Evolutionary conservation across 2,797 vertebrate species (phyloP).

Genomic region (Erethizon dorsatum): DNA sequence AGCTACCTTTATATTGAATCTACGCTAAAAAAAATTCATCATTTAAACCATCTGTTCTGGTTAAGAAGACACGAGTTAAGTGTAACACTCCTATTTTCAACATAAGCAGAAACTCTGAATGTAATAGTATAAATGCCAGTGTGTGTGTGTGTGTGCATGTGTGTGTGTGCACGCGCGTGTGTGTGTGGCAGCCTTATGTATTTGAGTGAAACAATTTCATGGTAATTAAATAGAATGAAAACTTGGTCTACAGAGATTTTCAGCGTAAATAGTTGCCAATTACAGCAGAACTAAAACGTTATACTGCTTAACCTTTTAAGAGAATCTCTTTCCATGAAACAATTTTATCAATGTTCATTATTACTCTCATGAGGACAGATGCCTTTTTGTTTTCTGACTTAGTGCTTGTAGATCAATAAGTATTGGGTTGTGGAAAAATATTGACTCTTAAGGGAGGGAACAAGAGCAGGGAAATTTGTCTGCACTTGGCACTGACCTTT

Average conservation of each 20-base stretch:
- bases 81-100: conserved; percentile 20
- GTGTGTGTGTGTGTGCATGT: neutral
- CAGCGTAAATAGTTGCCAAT: conserved; percentile 45
- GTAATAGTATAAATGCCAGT: conserved; percentile 15
- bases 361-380: neutral
- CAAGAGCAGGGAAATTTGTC: neutral
- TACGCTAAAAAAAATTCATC: neutral
- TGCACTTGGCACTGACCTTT: neutral
- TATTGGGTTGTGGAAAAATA: neutral
- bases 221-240: conserved; percentile 55
- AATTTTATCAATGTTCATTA: conserved; percentile 27
- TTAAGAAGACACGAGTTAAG: conserved; percentile 62
- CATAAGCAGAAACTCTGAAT: conserved; percentile 29
- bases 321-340: conserved; percentile 36
- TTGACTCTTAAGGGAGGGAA: neutral
- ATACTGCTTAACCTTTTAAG: conserved; percentile 37
- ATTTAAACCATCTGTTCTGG: conserved; percentile 51
- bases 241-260: conserved; percentile 8
- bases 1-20: conserved; percentile 71
- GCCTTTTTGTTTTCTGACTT: conserved; percentile 19
- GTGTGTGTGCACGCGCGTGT: neutral
- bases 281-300: conserved; percentile 5
- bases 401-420: neutral
- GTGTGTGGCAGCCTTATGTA: neutral
- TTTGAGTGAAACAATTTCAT: conserved; percentile 61